Percentiles rank a stretch among this genome's conserved stretches.
phyloP scores from a whole-genome alignment of 2,113 vertebrate genomes.

The Boulengeromyrus knoepffleri region DNA sequence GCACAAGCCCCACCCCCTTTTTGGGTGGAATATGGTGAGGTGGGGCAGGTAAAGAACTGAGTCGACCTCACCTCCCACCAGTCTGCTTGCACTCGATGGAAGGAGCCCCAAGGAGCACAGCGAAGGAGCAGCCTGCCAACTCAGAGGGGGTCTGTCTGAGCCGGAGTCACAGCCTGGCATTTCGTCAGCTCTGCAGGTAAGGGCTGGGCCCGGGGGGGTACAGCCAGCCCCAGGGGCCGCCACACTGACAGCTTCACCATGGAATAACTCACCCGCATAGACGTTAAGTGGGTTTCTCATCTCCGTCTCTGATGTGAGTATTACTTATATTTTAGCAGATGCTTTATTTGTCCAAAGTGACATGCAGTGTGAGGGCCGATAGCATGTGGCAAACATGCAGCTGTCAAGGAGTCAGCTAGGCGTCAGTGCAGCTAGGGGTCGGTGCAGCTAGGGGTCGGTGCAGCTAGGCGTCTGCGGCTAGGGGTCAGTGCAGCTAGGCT shows the following conservation, averaged over 20 bases:
- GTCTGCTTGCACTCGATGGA: not conserved
- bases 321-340: not conserved
- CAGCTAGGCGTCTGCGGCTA: too few relatives aligned
- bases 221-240: not conserved
- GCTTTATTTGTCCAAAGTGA: not conserved
- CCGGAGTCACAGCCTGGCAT: not conserved
- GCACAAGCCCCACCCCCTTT: slow-evolving; percentile 5
- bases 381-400: not conserved
- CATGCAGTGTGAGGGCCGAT: not conserved
- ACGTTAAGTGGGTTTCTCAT: not conserved
- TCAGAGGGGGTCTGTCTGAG: not conserved
- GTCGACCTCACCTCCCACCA: not conserved
- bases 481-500: not conserved
- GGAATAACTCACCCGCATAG: not conserved
- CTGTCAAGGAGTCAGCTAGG: not conserved
- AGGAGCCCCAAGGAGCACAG: not conserved
- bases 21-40: slow-evolving; percentile 10
- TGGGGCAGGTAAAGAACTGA: slow-evolving; percentile 15
- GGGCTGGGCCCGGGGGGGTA: not conserved
- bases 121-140: not conserved
- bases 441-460: too few relatives aligned
- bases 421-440: too few relatives aligned
- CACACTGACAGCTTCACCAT: not conserved
- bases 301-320: not conserved
- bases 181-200: not conserved